A percentile compares a stretch with the other conserved stretches of the same genome.
Conservation (phyloP, 2,113 vertebrate species). For the Corynorhinus townsendii region DNA sequence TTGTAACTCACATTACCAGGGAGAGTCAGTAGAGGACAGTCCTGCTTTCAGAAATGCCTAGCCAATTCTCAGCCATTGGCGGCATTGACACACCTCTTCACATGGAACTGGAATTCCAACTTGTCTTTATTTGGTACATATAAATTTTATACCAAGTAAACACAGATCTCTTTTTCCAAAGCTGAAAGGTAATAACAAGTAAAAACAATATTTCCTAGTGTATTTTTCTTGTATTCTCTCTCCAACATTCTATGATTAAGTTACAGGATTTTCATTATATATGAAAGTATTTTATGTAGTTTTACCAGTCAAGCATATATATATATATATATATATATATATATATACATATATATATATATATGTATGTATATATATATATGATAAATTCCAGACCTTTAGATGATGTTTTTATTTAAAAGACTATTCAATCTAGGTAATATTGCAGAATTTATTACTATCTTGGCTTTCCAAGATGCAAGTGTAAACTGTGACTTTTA, state of each 20-base stretch:
- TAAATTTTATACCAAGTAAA: background rate
- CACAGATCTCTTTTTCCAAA: background rate
- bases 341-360: too few species aligned
- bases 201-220: background rate
- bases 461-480: background rate
- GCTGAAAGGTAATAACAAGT: background rate
- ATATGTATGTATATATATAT: too few species aligned
- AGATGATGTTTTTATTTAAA: background rate
- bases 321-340: too few species aligned
- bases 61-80: background rate
- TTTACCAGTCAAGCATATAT: background rate
- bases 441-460: background rate
- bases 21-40: background rate
- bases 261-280: background rate
- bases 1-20: background rate
- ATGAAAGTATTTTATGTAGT: background rate
- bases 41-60: background rate
- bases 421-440: background rate
- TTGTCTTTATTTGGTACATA: background rate
- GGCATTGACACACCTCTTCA: background rate
- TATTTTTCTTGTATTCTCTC: background rate
- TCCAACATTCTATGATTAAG: background rate
- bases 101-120: background rate
- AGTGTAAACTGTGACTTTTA: background rate
- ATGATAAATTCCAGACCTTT: background rate